These are phyloP conservation scores for Poecilia latipinna DNA, from an alignment of 2,113 vertebrate species.

Conservation along the genomic window DNA sequence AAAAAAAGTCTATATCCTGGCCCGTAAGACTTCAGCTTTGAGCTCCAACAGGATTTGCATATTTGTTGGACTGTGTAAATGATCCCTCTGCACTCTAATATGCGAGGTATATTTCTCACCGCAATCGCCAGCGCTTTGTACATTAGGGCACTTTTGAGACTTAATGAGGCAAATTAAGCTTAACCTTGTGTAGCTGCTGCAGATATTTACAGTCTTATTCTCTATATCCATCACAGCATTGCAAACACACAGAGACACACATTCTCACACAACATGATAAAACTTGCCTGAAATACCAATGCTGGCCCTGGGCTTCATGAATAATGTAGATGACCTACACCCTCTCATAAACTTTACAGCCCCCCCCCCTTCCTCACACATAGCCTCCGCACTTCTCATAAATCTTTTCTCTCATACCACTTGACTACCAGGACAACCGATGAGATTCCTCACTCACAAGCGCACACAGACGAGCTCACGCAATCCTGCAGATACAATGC, in stretches of 20 bases:
- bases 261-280: constrained; percentile 36
- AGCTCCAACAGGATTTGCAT: background rate
- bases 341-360: constrained; percentile 60
- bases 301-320: constrained; percentile 62
- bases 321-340: constrained; percentile 64
- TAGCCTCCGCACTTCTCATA: constrained; percentile 29
- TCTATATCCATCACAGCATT: constrained; percentile 2
- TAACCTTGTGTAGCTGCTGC: constrained; percentile 28
- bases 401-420: constrained; percentile 55
- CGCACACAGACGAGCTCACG: constrained; percentile 1
- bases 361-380: constrained; percentile 48
- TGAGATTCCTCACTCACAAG: constrained; percentile 35
- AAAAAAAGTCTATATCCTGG: background rate
- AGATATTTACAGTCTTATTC: constrained; percentile 2
- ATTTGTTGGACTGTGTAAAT: background rate
- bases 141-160: constrained; percentile 20
- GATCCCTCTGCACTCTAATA: background rate
- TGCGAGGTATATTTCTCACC: background rate
- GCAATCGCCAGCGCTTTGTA: background rate
- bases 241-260: constrained; percentile 7
- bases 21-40: background rate
- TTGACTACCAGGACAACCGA: constrained; percentile 40
- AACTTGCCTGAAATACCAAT: constrained; percentile 60
- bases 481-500: constrained; percentile 15
- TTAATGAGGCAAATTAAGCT: constrained; percentile 32